Conservation (phyloP, 2,797 vertebrate genomes). For the Lophius americanus region DNA sequence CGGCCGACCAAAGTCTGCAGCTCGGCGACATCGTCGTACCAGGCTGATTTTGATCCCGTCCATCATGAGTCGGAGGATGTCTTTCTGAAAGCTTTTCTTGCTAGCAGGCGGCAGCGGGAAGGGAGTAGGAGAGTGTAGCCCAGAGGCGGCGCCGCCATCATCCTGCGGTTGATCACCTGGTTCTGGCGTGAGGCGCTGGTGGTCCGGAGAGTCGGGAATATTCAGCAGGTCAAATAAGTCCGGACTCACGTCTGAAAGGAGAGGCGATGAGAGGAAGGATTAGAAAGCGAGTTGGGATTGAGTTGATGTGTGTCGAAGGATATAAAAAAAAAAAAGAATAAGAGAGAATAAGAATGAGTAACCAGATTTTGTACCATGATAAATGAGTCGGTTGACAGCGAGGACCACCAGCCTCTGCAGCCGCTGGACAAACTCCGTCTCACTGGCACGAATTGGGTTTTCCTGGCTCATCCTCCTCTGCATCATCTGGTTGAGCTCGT, state of each 20-base stretch:
- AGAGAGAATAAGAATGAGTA: background rate
- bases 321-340: background rate
- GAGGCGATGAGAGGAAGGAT: conserved; percentile 15
- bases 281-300: background rate
- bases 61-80: conserved; percentile 90
- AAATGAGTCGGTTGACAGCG: conserved; percentile 94
- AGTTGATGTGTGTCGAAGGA: background rate
- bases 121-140: conserved; percentile 73
- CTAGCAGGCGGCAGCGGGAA: conserved; percentile 75
- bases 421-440: conserved; percentile 91
- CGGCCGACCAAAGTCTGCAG: background rate
- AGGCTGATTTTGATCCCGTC: conserved; percentile 90
- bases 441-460: conserved; percentile 89
- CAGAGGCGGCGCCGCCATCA: conserved; percentile 78
- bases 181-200: conserved; percentile 77
- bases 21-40: conserved; percentile 67
- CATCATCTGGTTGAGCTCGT: conserved; percentile 95
- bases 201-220: conserved; percentile 86
- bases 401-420: conserved; percentile 92
- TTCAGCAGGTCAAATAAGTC: conserved; percentile 89
- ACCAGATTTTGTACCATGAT: conserved; percentile 82
- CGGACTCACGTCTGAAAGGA: conserved; percentile 84
- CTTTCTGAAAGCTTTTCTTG: conserved; percentile 91
- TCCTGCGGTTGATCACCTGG: conserved; percentile 80
- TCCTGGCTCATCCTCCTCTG: conserved; percentile 96